These are phyloP conservation scores for Anolis sagrei DNA, from an alignment of 2,113 vertebrate genomes.

Conservation along the genomic window DNA sequence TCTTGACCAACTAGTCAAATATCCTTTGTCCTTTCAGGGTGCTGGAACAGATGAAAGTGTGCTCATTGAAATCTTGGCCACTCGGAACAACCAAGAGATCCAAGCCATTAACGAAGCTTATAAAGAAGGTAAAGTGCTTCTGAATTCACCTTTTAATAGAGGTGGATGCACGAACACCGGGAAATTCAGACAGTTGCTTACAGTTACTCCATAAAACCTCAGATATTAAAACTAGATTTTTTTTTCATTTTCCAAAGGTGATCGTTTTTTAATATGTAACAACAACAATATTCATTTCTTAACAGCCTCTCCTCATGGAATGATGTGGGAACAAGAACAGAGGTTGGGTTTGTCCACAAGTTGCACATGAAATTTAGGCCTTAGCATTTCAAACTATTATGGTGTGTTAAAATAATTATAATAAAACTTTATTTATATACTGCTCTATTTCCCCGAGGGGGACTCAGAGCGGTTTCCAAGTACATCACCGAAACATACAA, in stretches of 20 bases:
- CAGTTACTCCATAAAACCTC: background rate
- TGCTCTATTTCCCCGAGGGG: too few relatives aligned
- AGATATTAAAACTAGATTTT: background rate
- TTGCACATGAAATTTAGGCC: background rate
- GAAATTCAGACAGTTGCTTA: background rate
- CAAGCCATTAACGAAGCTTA: constrained; percentile 87
- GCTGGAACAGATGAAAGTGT: constrained; percentile 92
- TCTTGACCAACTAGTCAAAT: background rate
- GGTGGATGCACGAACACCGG: background rate
- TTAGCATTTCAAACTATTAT: background rate
- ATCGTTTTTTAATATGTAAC: background rate
- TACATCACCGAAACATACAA: too few relatives aligned
- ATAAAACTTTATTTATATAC: too few relatives aligned
- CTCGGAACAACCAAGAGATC: constrained; percentile 90
- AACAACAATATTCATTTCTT: background rate
- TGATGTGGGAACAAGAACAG: too few relatives aligned
- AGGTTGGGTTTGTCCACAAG: too few relatives aligned
- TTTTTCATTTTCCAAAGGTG: background rate
- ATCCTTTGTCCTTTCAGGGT: constrained; percentile 78
- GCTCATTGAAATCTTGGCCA: constrained; percentile 93
- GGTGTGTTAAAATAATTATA: too few relatives aligned
- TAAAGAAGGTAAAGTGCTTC: constrained; percentile 68
- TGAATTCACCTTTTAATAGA: background rate
- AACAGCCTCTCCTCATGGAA: too few relatives aligned
- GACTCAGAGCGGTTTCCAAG: too few relatives aligned